A percentile compares a stretch with the other conserved stretches of the same genome.
Evolutionary conservation across 2,113 vertebrate species (phyloP).

Genomic region (Sander vitreus): DNA sequence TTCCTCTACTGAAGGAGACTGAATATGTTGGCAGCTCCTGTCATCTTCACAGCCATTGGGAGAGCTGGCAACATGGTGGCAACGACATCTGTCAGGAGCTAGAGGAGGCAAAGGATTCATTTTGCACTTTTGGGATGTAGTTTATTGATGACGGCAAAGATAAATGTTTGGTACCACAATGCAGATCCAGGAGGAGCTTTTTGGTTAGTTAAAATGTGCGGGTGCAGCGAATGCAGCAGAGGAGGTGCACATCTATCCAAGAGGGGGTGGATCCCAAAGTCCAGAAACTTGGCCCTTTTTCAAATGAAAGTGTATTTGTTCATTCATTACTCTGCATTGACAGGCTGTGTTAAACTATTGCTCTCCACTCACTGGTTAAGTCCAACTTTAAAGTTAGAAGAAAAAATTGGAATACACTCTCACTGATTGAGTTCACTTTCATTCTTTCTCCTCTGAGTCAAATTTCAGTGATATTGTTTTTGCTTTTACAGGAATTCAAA

Average conservation of each 20-base stretch:
- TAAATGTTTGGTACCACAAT: conserved; percentile 11
- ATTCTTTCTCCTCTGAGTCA: conserved; percentile 23
- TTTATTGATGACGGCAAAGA: conserved; percentile 4
- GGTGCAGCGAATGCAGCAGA: conserved; percentile 18
- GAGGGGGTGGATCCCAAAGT: conserved; percentile 40
- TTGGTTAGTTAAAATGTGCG: conserved; percentile 13
- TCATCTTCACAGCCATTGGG: conserved; percentile 46
- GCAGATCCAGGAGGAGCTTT: neutral
- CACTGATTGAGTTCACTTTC: conserved; percentile 44
- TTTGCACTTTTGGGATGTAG: conserved; percentile 36
- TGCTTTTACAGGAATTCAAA: conserved; percentile 27
- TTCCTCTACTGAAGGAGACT: conserved; percentile 56
- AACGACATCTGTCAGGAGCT: conserved; percentile 70
- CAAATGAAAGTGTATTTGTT: conserved; percentile 70
- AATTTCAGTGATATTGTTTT: conserved; percentile 42
- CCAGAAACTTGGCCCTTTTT: conserved; percentile 64
- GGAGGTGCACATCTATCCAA: conserved; percentile 4
- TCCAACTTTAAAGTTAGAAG: conserved; percentile 57
- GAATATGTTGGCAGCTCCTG: conserved; percentile 63
- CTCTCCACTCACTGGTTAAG: conserved; percentile 59
- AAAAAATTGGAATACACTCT: conserved; percentile 22
- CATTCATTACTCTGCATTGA: conserved; percentile 60
- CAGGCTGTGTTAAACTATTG: conserved; percentile 50
- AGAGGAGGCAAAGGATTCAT: conserved; percentile 51
- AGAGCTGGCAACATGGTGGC: conserved; percentile 64